Base-by-base conservation (phyloP, 2,888 invertebrate species). In the Bellardia pandia region DNA sequence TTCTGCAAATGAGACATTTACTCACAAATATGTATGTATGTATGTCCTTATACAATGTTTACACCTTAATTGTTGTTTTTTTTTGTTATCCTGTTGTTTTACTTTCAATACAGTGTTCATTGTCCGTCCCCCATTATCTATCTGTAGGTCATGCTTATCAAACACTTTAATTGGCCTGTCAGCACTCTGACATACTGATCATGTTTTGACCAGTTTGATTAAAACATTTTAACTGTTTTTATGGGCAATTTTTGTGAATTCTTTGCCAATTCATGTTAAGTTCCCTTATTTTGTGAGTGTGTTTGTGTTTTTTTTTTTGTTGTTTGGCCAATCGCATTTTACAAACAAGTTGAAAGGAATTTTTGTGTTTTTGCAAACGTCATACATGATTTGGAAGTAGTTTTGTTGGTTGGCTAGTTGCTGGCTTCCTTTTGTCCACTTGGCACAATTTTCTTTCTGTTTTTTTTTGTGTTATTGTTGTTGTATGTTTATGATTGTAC, bases 201-300 rank as follows among this genome's bases (percentile, higher is more conserved):
- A 71, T 83, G 71, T 60, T 83, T 62, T 71, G 51, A 71, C 33
- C 76, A 77, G 48, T 53, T 83, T 66, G 62, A 77, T 77, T 83
- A 71, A 83, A 83, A 64, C 64, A 83, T 83, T 83, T 82, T 14
- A 64, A 83, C 23, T 77, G 75, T 68, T 69, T 69, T 78, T 78
- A 58, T 60, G 48, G 58, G 13, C 58, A 60, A 33, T 30, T 42
- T 56, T 78, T 58, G 11, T 48, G 16, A 78, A 60, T 69, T 72
- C 53, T 4, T 53, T 40, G 71, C 30, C 51, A 62, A 64, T 72
- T 53, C 53, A 9, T 68, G 30, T 58, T 53, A 30, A 37, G 48
- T 53, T 71, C 14, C n/a, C 9, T 13, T 58, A 30, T 14, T 40
- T 71, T 53, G 11, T 2, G 11, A 5, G 3, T 48, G 66, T 42